Base-by-base conservation (phyloP, 2,113 vertebrate species). In the Falco punctatus region DNA sequence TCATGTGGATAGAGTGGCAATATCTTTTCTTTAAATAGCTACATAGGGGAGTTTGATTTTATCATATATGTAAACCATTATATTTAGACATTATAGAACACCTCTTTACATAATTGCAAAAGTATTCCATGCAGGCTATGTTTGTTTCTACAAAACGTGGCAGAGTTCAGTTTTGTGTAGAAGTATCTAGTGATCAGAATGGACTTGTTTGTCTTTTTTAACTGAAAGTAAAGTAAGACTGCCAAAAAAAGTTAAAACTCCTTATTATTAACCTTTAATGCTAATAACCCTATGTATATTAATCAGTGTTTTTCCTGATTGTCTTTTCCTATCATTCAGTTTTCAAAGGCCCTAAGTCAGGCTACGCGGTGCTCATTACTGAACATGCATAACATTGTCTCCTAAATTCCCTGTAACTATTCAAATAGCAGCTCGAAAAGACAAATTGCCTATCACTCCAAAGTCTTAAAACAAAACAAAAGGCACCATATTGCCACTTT, bases 401-500 rank as follows among this genome's bases (percentile, higher is more conserved):
- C 97, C 95, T 97, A 98, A 98, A 98, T 97, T 98, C 94, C 93
- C 90, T 96, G 94, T 97, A 97, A 97, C 97, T 98, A 98, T 98
- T 98, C 97, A 98, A 98, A 98, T 97, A 94, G 93, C 94, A 97
- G 85, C 94, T 95, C 67, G 2, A 92, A 96, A 98, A 98, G 97
- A 98, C 97, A 98, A 98, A 98, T 98, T 97, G 86, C 97, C 94
- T 97, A 96, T 98, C 96, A 96, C 95, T 91, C 88, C 77, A 94
- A 98, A 97, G 97, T 97, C 98, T 98, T 98, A 98, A 98, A 98
- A 98, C 97, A 98, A 97, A 97, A 98, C 97, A 98, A 97, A 98
- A 98, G 98, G 96, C 98, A 98, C 98, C 98, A 98, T 98, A 98
- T 98, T 98, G 98, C 97, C 97, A 98, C 97, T 98, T 98, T 98